Conservation (phyloP, 37 sponge, comb jelly and placozoan genomes). For the Eunapius fragilis region DNA sequence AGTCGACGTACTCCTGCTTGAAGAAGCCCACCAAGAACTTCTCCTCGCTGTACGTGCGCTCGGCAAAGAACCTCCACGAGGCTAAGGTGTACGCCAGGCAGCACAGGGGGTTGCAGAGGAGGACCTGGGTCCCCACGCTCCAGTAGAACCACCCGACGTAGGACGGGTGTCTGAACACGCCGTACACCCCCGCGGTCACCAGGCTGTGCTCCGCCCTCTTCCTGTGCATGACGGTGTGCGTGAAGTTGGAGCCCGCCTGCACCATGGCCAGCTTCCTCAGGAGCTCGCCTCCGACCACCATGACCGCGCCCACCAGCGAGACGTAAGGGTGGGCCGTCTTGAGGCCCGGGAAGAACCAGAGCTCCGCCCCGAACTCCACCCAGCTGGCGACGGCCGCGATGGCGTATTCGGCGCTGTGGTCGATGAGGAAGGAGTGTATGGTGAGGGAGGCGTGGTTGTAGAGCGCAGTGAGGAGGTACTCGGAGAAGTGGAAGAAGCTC, state of each 20-base stretch:
- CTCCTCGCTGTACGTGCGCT: conserved; percentile 89
- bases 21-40: conserved; percentile 80
- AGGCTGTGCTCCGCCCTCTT: conserved; percentile 75
- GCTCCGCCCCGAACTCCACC: conserved; percentile 85
- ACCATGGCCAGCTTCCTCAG: conserved; percentile 91
- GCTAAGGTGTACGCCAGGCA: conserved; percentile 69
- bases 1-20: conserved; percentile 82
- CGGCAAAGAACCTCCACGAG: conserved; percentile 91
- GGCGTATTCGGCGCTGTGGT: conserved; percentile 90
- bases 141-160: conserved; percentile 98
- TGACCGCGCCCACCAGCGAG: conserved; percentile 42
- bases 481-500: conserved; percentile 92
- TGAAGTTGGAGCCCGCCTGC: conserved; percentile 90
- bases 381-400: conserved; percentile 79
- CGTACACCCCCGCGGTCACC: conserved; percentile 86
- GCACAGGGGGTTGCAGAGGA: conserved; percentile 93
- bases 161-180: conserved; percentile 87
- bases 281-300: conserved; percentile 76
- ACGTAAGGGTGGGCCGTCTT: conserved; percentile 47
- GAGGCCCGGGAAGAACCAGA: conserved; percentile 51
- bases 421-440: conserved; percentile 87
- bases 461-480: conserved; percentile 85
- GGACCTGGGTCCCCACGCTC: conserved; percentile 93
- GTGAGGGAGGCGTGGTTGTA: conserved; percentile 78
- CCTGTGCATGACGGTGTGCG: conserved; percentile 68